A percentile compares a stretch with the other conserved stretches of the same genome.
Conservation (phyloP, 2,113 vertebrate species). For the Dermatemys mawii region DNA sequence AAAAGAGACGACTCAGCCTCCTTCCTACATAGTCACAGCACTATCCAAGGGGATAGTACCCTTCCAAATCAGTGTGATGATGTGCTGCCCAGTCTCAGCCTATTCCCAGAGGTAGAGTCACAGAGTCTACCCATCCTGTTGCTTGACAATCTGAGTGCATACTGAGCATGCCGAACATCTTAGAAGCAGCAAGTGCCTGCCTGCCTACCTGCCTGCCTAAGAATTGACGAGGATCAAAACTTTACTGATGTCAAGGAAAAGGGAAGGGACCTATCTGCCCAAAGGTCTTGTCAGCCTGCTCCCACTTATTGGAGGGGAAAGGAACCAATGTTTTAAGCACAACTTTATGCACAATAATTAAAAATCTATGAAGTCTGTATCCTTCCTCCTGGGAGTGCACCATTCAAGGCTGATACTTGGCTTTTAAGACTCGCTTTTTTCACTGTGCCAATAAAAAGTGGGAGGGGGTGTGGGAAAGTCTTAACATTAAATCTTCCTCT, state of each 20-base stretch:
- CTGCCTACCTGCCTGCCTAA: background rate
- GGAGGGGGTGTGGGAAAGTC: background rate
- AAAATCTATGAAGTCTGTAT: background rate
- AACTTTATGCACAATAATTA: background rate
- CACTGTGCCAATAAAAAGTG: background rate
- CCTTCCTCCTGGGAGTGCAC: background rate
- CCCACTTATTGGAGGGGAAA: background rate
- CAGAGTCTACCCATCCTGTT: background rate
- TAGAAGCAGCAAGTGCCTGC: background rate
- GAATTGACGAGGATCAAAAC: background rate
- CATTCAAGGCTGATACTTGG: background rate
- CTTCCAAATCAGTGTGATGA: fast-evolving
- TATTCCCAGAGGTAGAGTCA: background rate
- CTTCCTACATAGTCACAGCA: conserved; percentile 2
- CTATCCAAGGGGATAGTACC: background rate
- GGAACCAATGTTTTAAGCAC: background rate
- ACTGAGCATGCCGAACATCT: background rate
- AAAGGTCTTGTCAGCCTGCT: background rate
- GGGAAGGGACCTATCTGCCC: background rate
- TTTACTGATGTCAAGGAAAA: background rate
- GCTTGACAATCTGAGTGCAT: background rate
- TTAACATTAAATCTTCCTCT: background rate
- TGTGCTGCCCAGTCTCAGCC: background rate
- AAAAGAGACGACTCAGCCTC: background rate
- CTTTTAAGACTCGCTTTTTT: background rate